phyloP scores from a whole-genome alignment of 2,113 vertebrate genomes.

The Corydoras sp. region DNA sequence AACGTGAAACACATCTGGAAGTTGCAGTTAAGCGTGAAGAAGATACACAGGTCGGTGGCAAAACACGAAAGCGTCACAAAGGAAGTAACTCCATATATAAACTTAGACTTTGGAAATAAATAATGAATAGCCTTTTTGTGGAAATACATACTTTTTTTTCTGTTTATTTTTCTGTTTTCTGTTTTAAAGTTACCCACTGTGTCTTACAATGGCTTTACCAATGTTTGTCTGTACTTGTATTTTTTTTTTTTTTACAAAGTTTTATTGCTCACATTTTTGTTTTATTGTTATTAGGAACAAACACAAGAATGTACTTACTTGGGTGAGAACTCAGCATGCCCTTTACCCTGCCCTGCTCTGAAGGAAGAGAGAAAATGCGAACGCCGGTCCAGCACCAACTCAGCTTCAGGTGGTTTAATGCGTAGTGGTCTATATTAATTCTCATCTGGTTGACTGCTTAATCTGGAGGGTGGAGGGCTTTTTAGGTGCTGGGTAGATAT shows the following conservation, averaged over 20 bases:
- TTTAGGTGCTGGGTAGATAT: no score
- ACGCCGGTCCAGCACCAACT: conserved; percentile 17
- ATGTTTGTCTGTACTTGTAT: neutral
- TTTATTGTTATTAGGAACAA: neutral
- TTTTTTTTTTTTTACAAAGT: neutral
- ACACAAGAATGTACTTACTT: neutral
- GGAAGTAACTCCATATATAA: no score
- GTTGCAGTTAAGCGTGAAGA: neutral
- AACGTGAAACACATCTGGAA: neutral
- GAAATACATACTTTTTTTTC: no score
- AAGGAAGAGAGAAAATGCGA: conserved; percentile 28
- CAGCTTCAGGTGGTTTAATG: conserved; percentile 13
- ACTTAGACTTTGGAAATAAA: no score
- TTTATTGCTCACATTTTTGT: neutral
- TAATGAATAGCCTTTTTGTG: no score
- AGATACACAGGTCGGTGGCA: neutral
- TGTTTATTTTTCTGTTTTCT: no score
- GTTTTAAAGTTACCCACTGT: no score
- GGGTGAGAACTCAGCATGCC: neutral
- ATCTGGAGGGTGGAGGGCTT: no score
- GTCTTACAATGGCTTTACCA: no score
- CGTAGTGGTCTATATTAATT: no score
- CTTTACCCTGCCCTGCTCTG: neutral
- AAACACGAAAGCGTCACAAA: no score
- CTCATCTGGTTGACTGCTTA: no score